Base-by-base conservation (phyloP, 2,113 vertebrate genomes). In the Antigone vipio region DNA sequence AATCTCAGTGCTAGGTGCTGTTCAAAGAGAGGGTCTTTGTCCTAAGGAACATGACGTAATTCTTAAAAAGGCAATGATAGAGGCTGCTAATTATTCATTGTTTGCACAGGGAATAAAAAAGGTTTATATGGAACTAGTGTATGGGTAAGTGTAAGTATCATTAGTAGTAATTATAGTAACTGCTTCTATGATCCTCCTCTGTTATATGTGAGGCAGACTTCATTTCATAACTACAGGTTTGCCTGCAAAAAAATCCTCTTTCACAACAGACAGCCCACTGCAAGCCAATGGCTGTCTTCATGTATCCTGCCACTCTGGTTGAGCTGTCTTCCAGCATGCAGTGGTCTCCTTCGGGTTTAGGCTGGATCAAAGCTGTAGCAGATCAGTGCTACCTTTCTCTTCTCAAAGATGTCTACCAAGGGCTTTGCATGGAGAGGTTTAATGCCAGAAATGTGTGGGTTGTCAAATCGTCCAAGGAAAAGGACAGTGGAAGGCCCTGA, bases 141-240 rank as follows among this genome's bases (percentile, higher is more conserved):
- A 89, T 6, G 89, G 93, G 35, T 80, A 89, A 95, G 74, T 87
- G 92, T 89, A 81, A 85, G 89, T 62, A 40, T 83, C 85, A 91
- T 84, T 69, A 84, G 91, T 5, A 58, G 91, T 91, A 95, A 97
- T 97, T 95, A 96, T 0, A 82, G 88, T 72, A 95, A 93, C 91
- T 96, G 96, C 87, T 93, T 92, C 85, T 89, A 15, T 72, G 66
- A 94, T 92, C 93, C 84, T 96, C 92, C 92, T 93, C 73, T 72
- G 80, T 69, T 96, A 49, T 59, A 92, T 58, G 12, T 77, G 77
- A 94, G 95, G 93, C 83, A 77, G 87, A 63, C 59, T 96, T 55
- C 82, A 3, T 90, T 95, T 79, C 92, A 86, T 95, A 90, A 96
- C 35, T 42, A 77, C 67, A 34, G 88, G 76, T 91, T 97, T 93